Evolutionary conservation across 1,140 invertebrate species (phyloP).

Genomic region (Alviniconcha marisindica): DNA sequence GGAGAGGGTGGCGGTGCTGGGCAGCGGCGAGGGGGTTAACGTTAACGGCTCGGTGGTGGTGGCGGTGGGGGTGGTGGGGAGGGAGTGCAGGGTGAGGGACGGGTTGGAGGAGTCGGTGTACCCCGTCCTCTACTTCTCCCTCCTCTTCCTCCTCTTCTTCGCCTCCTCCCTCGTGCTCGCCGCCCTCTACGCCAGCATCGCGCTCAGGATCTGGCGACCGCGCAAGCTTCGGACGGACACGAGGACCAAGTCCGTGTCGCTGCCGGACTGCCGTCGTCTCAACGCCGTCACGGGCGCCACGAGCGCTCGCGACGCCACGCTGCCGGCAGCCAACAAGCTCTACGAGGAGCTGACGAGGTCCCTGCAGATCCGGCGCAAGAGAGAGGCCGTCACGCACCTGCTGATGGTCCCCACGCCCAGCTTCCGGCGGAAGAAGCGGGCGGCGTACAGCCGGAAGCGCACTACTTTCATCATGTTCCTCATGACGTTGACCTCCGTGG

Average conservation of each 20-base stretch:
- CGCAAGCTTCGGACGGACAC: conserved; percentile 37
- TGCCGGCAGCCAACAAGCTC: conserved; percentile 27
- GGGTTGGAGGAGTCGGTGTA: conserved; percentile 24
- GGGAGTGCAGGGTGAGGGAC: conserved; percentile 41
- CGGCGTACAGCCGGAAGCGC: conserved; percentile 37
- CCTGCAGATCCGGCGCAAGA: background rate
- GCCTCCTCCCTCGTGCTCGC: conserved; percentile 16
- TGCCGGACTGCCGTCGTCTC: conserved; percentile 28
- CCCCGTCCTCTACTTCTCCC: conserved; percentile 12
- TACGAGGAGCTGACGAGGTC: conserved; percentile 40
- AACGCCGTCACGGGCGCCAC: background rate
- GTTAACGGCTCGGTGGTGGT: background rate
- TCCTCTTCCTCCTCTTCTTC: conserved; percentile 40
- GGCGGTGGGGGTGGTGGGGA: background rate
- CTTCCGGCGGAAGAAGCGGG: conserved; percentile 22
- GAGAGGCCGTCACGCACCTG: conserved; percentile 34
- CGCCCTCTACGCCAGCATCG: conserved; percentile 34
- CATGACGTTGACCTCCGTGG: conserved; percentile 55
- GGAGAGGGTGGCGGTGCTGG: conserved; percentile 34
- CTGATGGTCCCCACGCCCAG: conserved; percentile 24
- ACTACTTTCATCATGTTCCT: conserved; percentile 56
- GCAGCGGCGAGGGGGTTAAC: conserved; percentile 33
- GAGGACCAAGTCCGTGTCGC: conserved; percentile 7
- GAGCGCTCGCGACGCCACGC: too few species aligned
- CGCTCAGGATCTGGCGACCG: conserved; percentile 34